These are phyloP conservation scores for Lucilia sericata DNA, from an alignment of 1,140 invertebrate genomes.

Conservation along the genomic window DNA sequence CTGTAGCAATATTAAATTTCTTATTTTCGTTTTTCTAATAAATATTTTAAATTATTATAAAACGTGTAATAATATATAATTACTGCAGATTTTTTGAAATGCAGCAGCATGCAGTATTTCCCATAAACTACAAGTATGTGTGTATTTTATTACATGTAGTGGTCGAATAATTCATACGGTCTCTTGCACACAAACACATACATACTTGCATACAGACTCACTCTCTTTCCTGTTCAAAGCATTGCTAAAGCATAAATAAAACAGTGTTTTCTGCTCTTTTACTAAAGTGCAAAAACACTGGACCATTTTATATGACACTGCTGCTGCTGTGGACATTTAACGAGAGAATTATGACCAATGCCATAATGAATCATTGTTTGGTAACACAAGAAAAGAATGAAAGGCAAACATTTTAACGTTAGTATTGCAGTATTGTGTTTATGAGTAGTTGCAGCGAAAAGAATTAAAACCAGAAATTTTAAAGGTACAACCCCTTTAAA, in stretches of 20 bases:
- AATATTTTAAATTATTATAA: background rate
- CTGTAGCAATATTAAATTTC: too few species aligned
- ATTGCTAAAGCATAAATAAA: background rate
- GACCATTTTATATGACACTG: background rate
- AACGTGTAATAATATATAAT: background rate
- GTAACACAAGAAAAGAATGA: background rate
- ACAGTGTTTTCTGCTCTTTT: background rate
- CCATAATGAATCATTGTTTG: background rate
- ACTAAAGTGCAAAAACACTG: background rate
- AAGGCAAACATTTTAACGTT: background rate
- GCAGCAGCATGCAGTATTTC: background rate
- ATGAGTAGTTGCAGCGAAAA: background rate
- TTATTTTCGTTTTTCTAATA: too few species aligned
- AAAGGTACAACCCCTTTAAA: background rate
- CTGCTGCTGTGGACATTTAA: slow-evolving; percentile 9
- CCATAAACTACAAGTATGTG: background rate
- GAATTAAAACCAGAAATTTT: background rate
- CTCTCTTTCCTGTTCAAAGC: background rate
- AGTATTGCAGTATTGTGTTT: background rate
- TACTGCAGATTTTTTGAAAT: background rate
- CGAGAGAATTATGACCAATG: slow-evolving; percentile 14
- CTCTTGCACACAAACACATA: background rate
- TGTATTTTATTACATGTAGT: too few species aligned
- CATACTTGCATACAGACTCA: too few species aligned
- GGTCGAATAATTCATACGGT: background rate